phyloP scores from a whole-genome alignment of 2,888 invertebrate species.

The Drosophila macrospina region DNA sequence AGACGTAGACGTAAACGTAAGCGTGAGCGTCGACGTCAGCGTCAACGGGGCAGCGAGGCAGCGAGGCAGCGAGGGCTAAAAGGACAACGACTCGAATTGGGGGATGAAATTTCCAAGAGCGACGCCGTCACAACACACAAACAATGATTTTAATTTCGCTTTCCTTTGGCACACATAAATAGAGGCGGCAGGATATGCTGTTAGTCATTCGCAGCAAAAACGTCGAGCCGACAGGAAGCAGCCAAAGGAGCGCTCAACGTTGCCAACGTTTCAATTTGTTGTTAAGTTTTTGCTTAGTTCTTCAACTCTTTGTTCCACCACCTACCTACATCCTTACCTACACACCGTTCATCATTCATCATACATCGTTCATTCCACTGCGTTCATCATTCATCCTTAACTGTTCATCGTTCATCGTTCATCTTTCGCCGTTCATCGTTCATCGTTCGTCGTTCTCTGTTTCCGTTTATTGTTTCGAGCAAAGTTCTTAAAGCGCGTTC shows the following conservation, averaged over 20 bases:
- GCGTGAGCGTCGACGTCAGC: constrained; percentile 11
- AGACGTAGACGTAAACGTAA: background rate
- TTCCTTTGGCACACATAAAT: constrained; percentile 84
- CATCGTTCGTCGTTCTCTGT: constrained; percentile 19
- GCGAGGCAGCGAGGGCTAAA: constrained; percentile 76
- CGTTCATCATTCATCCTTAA: constrained; percentile 15
- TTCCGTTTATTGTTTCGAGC: constrained; percentile 42
- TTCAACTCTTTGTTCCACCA: constrained; percentile 59
- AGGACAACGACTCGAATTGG: constrained; percentile 82
- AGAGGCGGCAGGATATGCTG: constrained; percentile 82
- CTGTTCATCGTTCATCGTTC: constrained; percentile 13
- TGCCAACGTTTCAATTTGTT: constrained; percentile 74
- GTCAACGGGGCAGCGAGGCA: constrained; percentile 15
- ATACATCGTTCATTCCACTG: constrained; percentile 21
- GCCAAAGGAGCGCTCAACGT: constrained; percentile 66
- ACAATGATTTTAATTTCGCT: constrained; percentile 82
- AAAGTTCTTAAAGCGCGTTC: constrained; percentile 58
- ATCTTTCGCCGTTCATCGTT: constrained; percentile 3
- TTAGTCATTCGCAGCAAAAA: constrained; percentile 85
- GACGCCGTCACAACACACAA: constrained; percentile 64
- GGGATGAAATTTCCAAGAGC: constrained; percentile 80
- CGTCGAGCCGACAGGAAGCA: constrained; percentile 83
- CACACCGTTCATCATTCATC: constrained; percentile 10
- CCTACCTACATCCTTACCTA: background rate
- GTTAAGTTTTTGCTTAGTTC: constrained; percentile 73